Evolutionary conservation across 2,888 invertebrate genomes (phyloP).

Genomic region (Limnephilus lunatus): DNA sequence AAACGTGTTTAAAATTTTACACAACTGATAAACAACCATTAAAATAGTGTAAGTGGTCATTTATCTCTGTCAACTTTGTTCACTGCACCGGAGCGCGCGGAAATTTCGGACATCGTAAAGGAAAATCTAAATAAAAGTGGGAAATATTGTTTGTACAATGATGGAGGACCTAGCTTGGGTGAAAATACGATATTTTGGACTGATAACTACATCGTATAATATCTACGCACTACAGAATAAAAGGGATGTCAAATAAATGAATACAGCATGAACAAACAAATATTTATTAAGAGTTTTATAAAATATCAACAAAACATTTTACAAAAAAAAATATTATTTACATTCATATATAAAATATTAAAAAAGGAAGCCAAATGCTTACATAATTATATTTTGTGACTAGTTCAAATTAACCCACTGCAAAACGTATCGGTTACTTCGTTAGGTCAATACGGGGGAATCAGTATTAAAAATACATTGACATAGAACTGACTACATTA

Average conservation of each 20-base stretch:
- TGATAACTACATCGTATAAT: no score
- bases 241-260: not conserved
- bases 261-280: not conserved
- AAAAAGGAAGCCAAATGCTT: not conserved
- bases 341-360: not conserved
- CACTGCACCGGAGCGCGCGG: no score
- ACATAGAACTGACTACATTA: not conserved
- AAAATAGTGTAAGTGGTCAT: no score
- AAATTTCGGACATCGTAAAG: no score
- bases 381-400: not conserved
- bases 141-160: no score
- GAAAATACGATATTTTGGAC: no score
- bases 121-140: no score
- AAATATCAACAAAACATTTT: not conserved
- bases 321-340: not conserved
- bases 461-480: not conserved
- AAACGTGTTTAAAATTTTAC: no score
- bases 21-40: no score
- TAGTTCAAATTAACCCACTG: not conserved
- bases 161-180: no score
- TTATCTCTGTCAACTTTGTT: no score
- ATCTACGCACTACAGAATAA: not conserved
- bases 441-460: not conserved
- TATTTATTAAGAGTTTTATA: not conserved
- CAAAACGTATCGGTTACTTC: not conserved